Conservation (phyloP, 1,140 invertebrate genomes). For the Zaprionus lachaisei region DNA sequence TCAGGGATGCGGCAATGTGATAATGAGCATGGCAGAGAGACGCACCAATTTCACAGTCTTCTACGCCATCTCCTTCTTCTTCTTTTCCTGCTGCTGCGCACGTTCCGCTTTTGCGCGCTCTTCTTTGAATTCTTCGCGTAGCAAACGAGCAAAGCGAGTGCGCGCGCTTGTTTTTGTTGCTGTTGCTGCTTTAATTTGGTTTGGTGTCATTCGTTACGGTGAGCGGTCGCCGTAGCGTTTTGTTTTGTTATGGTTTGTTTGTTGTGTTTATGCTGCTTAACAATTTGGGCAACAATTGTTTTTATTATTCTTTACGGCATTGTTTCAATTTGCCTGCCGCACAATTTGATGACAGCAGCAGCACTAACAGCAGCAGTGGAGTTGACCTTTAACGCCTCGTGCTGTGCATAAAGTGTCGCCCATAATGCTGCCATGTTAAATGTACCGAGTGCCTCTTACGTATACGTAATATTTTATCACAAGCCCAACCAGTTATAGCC, state of each 20-base stretch:
- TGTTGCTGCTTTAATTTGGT: constrained; percentile 19
- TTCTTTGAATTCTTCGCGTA: not conserved
- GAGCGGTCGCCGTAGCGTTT: constrained; percentile 42
- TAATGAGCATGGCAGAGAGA: constrained; percentile 7
- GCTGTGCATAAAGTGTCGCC: constrained; percentile 50
- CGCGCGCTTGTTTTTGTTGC: not conserved
- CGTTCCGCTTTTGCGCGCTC: constrained; percentile 8
- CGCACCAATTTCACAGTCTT: constrained; percentile 1
- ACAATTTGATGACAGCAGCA: constrained; percentile 46
- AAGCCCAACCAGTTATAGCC: not conserved
- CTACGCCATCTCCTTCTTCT: not conserved
- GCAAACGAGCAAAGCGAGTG: not conserved
- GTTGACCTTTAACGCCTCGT: constrained; percentile 74
- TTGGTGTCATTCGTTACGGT: constrained; percentile 77
- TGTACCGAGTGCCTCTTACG: constrained; percentile 40
- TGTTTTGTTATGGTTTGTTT: constrained; percentile 30
- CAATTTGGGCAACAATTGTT: constrained; percentile 57
- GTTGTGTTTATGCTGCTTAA: constrained; percentile 38
- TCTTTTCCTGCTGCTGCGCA: not conserved
- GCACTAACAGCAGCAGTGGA: not conserved
- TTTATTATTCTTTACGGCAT: constrained; percentile 59
- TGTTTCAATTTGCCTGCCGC: constrained; percentile 59
- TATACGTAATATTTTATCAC: constrained; percentile 54
- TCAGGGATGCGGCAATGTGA: constrained; percentile 7
- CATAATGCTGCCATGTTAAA: constrained; percentile 28